Evolutionary conservation across 2,797 vertebrate species (phyloP).

Genomic region (Cirrhinus mrigala): DNA sequence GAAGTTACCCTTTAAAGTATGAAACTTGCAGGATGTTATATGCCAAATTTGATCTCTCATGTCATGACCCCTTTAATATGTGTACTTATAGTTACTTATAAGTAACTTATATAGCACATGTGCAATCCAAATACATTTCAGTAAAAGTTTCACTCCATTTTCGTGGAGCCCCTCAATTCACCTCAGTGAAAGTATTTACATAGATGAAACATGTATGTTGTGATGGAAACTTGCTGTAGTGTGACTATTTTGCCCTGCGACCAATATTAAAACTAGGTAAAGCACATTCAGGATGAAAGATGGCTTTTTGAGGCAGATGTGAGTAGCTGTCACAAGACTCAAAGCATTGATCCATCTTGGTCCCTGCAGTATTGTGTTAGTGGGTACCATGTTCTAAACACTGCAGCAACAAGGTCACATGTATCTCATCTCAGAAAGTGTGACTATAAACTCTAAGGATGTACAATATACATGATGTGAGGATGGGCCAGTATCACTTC

Average conservation of each 20-base stretch:
- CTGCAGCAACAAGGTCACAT: slow-evolving; percentile 50
- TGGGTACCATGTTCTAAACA: slow-evolving; percentile 57
- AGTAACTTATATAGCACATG: not conserved
- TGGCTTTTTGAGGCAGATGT: slow-evolving; percentile 65
- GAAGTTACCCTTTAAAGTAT: too few relatives aligned
- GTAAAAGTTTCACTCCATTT: slow-evolving; percentile 1
- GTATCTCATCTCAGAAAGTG: not conserved
- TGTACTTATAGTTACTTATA: not conserved
- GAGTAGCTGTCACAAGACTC: slow-evolving; percentile 71
- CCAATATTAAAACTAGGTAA: slow-evolving; percentile 49
- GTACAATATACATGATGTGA: not conserved
- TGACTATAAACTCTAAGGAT: slow-evolving; percentile 1
- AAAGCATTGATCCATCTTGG: slow-evolving; percentile 75
- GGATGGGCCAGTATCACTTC: not conserved
- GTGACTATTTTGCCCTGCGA: slow-evolving; percentile 12
- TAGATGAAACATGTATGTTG: slow-evolving; percentile 27
- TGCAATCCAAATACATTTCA: not conserved
- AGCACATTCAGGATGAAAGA: slow-evolving; percentile 63
- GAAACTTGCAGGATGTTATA: too few relatives aligned
- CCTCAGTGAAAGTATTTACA: slow-evolving; percentile 43
- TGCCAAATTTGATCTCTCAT: too few relatives aligned
- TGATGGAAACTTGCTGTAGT: slow-evolving; percentile 2
- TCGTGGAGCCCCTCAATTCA: not conserved
- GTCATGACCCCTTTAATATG: not conserved
- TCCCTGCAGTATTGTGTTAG: slow-evolving; percentile 23